Percentiles rank a stretch among this genome's conserved stretches.
Evolutionary conservation across 2,797 vertebrate species (phyloP).

Genomic region (Brachymystax lenok): DNA sequence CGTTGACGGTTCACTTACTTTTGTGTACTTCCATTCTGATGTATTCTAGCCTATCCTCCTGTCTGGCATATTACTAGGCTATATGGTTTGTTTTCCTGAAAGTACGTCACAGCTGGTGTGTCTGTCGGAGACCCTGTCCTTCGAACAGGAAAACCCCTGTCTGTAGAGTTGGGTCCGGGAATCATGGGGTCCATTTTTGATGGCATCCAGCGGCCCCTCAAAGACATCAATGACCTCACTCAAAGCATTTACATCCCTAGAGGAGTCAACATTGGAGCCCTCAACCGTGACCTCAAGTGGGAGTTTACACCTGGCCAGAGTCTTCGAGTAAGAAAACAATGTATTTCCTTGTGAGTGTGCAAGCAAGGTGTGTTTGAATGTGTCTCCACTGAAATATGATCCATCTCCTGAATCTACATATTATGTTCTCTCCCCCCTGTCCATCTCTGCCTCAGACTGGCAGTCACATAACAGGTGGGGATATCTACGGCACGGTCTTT

Average conservation of each 20-base stretch:
- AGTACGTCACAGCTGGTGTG: slow-evolving; percentile 84
- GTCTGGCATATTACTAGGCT: not conserved
- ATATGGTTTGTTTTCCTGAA: slow-evolving; percentile 72
- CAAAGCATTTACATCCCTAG: slow-evolving; percentile 98
- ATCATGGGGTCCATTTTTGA: slow-evolving; percentile 99
- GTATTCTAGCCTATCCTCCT: not conserved
- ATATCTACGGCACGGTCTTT: slow-evolving; percentile 70
- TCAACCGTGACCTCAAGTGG: slow-evolving; percentile 93
- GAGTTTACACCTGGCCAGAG: slow-evolving; percentile 89
- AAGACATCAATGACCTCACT: slow-evolving; percentile 91
- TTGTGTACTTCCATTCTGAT: not conserved
- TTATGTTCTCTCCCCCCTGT: not conserved
- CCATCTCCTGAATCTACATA: not conserved
- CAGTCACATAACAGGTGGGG: slow-evolving; percentile 92
- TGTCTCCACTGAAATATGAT: not conserved
- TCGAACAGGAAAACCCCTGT: slow-evolving; percentile 95
- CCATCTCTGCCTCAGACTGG: slow-evolving; percentile 68
- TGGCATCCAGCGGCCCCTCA: slow-evolving; percentile 95
- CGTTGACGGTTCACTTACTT: not conserved
- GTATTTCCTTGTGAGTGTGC: not conserved
- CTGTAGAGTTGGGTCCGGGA: slow-evolving; percentile 96
- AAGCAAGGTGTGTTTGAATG: not conserved
- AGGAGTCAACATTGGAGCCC: slow-evolving; percentile 93
- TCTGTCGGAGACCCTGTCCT: slow-evolving; percentile 97
- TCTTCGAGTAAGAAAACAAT: slow-evolving; percentile 79